Base-by-base conservation (phyloP, 2,888 invertebrate species). In the Crossocerus cetratus region DNA sequence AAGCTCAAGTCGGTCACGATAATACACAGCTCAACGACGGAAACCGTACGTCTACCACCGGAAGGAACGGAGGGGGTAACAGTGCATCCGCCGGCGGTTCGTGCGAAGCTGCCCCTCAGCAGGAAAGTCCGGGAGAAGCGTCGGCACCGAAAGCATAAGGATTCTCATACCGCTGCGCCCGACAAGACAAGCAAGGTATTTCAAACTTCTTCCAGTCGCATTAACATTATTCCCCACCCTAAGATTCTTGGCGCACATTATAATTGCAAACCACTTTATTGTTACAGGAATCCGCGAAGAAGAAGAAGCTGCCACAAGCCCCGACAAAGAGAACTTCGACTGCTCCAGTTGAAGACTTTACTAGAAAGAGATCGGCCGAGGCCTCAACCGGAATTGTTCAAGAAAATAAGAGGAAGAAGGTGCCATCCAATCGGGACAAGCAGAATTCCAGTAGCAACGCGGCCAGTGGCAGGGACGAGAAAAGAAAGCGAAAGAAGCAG, bases 11-110 rank as follows among this genome's bases (percentile, higher is more conserved):
- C 96, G 20, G 94, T 97, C 83, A 97, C 97, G 84, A 96, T 97
- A 90, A 96, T 97, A 87, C 97, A 97, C 93, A 96, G 96, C 88
- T 96, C 96, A 82, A 95, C 96, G 70, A 96, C 96, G 72, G 97
- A 97, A 92, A 96, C 96, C 77, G 96, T 96, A 77, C 94, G 96
- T 23, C 91, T 96, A 81, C 96, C 96, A 54, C 91, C 92, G 68
- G 92, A 92, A 74, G 95, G 94, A 74, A 94, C 95, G 76, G 93
- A 94, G 80, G 94, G 94, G 79, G 93, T 95, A 44, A 96, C 96
- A 76, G 95, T 97, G 2, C 97, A 97, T 87, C 97, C 92, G 0
- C 91, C 96, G 66, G 97, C 95, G 74, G 94, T 97, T 77, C 94
- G 96, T 79, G 95, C 96, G 61, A 97, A 97, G 91, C 92, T 97